Percentiles rank a stretch among this genome's conserved stretches.
phyloP scores from a whole-genome alignment of 1,140 invertebrate genomes.

The Ostrea denselamellosa region DNA sequence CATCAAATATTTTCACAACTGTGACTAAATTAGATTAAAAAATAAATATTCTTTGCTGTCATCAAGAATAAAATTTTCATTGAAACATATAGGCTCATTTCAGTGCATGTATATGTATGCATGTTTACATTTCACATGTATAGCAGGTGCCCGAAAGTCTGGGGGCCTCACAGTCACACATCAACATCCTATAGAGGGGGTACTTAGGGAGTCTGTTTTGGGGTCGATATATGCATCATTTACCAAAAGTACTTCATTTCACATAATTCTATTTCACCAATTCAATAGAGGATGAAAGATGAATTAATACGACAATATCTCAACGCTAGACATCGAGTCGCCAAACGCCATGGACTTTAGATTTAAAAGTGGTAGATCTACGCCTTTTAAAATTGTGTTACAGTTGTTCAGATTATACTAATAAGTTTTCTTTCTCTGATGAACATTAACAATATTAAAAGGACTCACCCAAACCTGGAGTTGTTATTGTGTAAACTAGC shows the following conservation, averaged over 20 bases:
- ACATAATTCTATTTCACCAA: no score
- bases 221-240: no score
- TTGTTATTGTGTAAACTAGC: constrained; percentile 33
- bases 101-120: no score
- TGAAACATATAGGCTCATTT: no score
- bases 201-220: not conserved
- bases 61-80: no score
- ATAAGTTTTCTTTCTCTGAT: not conserved
- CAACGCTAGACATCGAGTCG: constrained; percentile 12
- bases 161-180: not conserved
- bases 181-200: not conserved
- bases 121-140: no score
- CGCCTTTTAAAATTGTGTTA: not conserved
- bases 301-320: not conserved
- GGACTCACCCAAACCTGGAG: not conserved
- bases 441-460: not conserved
- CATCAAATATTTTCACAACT: no score
- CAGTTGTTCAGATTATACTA: not conserved
- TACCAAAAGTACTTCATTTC: no score
- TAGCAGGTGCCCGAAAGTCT: not conserved
- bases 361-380: not conserved
- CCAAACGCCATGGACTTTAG: not conserved
- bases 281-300: not conserved
- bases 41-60: no score
- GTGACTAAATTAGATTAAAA: no score